Evolutionary conservation across 92 coral and sea anemone species (phyloP), one percentile per base, ranked within the genome.

Genomic region (Siderastrea siderea): DNA sequence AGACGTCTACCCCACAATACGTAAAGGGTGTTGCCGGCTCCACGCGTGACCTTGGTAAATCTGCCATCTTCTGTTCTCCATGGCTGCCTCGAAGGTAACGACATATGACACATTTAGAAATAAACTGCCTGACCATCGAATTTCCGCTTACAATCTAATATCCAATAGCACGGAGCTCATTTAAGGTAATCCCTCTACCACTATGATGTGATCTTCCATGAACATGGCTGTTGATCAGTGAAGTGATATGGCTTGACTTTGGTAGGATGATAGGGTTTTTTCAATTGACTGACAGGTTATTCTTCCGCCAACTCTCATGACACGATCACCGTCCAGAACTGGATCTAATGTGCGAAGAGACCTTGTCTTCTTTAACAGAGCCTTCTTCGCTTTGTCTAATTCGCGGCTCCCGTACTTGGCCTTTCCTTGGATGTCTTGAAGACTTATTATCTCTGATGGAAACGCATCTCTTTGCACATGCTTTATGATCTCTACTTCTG

Each of bases 31-130:
- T 91, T 63, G 91, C 87, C 9, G 87, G 87, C 74, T 82, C 84
- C 68, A 90, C 73, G 60, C 91, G 90, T 5, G 77, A 83, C 88
- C 83, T 80, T 51, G 86, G 94, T 59, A 90, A 84, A n/a, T 93
- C 96, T 19, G 94, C 92, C 96, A 93, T 91, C 75, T 84, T 90
- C 85, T 91, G 96, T 73, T 94, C 88, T 62, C 91, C 89, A 7
- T 57, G 50, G 13, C 82, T 70, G 3, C 91, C 95, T 47, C 89
- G 83, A n/a, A 93, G 91, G 62, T 82, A 52, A 58, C 86, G 89
- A 79, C 91, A 93, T 52, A 63, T 71, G 7, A 93, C 89, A 52
- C 95, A 89, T 81, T 75, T 81, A 9, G 90, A 84, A 71, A 92
- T 80, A 52, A 71, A 84, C 75, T 70, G 75, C 65, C 90, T 68